Base-by-base conservation (phyloP, 2,113 vertebrate species). In the Lamprologus sp. region DNA sequence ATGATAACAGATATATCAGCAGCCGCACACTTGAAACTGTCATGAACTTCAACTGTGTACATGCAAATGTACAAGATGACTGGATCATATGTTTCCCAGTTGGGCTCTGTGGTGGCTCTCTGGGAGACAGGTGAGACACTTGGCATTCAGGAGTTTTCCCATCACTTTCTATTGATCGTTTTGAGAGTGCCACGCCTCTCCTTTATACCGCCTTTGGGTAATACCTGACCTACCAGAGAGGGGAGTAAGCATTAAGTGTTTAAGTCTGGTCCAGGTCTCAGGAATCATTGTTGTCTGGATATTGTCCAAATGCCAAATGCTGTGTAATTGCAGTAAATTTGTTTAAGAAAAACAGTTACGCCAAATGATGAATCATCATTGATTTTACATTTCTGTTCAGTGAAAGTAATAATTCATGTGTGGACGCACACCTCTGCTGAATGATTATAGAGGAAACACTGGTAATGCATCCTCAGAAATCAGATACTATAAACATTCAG, bases 301-400 rank as follows among this genome's bases (percentile, higher is more conserved):
- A 40, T 37, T 87, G 42, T 12, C 87, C 19, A 33, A 56, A 85
- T 73, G 10, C 82, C 21, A 37, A 63, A 85, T 40, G 9, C 35
- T 26, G 23, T 73, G 56, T 84, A 84, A 91, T 84, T 77, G 81
- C 31, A 53, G 58, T 60, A 68, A 79, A 89, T 89, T 81, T 84
- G n/a, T 40, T 92, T 65, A 37, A 54, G 77, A 90, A 84, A 65
- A 87, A 88, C 82, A 87, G 14, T 21, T 9, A 35, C 28, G 14
- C 60, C 51, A 63, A 79, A 84, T 83, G 86, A 93, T 87, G 80
- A 88, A 89, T 83, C 28, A 53, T 85, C 45, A 92, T 91, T 87
- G 93, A 93, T 93, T 92, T 91, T 83, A 89, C 80, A 85, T 91
- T 88, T 82, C 45, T 86, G 35, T 80, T 45, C 83, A 56, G 21